Evolutionary conservation across 2,888 invertebrate genomes (phyloP).

Genomic region (Polydrusus cervinus): DNA sequence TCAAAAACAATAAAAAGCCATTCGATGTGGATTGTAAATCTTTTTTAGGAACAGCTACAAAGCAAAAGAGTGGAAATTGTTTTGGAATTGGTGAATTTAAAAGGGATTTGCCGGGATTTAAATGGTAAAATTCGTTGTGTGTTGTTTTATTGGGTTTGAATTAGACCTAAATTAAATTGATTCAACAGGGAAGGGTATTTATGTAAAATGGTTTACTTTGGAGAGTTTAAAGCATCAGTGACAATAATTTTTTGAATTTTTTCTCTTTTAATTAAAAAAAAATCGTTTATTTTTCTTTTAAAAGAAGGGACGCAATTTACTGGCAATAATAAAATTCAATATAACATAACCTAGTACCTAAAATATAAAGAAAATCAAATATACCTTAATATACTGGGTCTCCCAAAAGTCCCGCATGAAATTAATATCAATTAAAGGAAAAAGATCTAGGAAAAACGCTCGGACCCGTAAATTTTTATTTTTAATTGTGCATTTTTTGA

Average conservation of each 20-base stretch:
- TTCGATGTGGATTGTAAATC: constrained; percentile 34
- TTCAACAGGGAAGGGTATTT: neutral
- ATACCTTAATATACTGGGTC: no score
- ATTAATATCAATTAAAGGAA: no score
- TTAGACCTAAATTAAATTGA: neutral
- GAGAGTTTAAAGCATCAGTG: neutral
- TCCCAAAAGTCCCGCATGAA: no score
- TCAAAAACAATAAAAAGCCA: constrained; percentile 39
- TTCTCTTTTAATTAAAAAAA: neutral
- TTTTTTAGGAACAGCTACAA: constrained; percentile 23
- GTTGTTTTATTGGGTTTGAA: constrained; percentile 11
- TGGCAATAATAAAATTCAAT: no score
- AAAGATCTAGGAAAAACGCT: no score
- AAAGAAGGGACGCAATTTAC: no score
- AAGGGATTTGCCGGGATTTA: constrained; percentile 30
- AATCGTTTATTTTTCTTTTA: neutral
- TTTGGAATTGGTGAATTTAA: constrained; percentile 17
- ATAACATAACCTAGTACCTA: no score
- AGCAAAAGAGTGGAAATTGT: constrained; percentile 30
- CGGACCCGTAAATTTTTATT: no score
- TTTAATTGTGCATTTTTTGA: no score
- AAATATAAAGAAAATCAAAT: no score
- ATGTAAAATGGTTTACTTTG: neutral
- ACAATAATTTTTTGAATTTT: no score
- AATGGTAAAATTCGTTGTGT: constrained; percentile 17